Percentiles rank a stretch among this genome's conserved stretches.
phyloP scores from a whole-genome alignment of 2,113 vertebrate species.

The Burhinus oedicnemus region DNA sequence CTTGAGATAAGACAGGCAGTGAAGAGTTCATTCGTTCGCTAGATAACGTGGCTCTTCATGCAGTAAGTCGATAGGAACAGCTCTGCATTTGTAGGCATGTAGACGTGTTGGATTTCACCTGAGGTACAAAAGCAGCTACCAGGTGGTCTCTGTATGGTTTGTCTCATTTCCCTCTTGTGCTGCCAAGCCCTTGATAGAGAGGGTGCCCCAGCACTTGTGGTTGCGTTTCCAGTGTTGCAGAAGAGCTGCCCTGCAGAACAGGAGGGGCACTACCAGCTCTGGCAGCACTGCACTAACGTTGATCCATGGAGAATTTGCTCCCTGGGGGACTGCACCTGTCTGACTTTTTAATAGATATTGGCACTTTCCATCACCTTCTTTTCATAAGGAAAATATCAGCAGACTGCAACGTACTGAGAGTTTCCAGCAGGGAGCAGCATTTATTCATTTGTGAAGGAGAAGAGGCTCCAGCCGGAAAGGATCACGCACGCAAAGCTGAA shows the following conservation, averaged over 20 bases:
- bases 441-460: constrained; percentile 21
- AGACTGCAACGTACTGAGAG: neutral
- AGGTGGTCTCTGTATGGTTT: neutral
- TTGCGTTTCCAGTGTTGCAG: fast-evolving
- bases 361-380: neutral
- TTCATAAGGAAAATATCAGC: neutral
- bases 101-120: neutral
- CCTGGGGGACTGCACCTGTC: neutral
- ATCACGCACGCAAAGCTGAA: neutral
- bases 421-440: constrained; percentile 71
- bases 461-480: neutral
- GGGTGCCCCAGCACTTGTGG: neutral
- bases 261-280: neutral
- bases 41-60: fast-evolving
- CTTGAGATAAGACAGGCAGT: fast-evolving
- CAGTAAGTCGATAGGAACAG: neutral
- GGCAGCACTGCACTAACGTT: neutral
- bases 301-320: neutral
- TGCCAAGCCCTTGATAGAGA: neutral
- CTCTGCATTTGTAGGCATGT: neutral
- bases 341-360: neutral
- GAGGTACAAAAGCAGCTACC: neutral
- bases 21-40: fast-evolving
- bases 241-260: neutral
- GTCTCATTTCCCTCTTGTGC: neutral